These are phyloP conservation scores for Alectoris magna DNA, from an alignment of 2,797 vertebrate species.

Conservation along the genomic window DNA sequence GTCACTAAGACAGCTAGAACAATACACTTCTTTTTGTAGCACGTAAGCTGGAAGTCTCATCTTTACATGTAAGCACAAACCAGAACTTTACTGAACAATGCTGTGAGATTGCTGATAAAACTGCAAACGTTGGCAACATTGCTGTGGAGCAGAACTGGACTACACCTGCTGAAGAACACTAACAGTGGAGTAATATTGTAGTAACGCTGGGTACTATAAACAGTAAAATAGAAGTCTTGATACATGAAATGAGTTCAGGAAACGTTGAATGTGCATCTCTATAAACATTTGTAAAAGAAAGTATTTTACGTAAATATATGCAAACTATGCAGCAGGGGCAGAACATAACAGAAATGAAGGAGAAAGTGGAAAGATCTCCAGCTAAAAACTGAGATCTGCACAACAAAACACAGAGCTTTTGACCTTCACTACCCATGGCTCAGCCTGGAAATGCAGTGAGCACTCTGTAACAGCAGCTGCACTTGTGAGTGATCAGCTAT, in stretches of 20 bases:
- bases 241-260: background rate
- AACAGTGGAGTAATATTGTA: background rate
- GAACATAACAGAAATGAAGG: background rate
- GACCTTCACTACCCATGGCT: rapidly evolving
- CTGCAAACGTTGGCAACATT: background rate
- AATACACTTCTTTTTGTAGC: background rate
- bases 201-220: background rate
- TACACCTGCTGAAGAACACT: background rate
- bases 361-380: background rate
- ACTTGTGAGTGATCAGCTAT: background rate
- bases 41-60: background rate
- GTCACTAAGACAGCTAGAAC: background rate
- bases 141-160: background rate
- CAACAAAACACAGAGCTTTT: background rate
- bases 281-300: background rate
- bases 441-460: rapidly evolving
- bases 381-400: background rate
- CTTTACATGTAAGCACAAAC: background rate
- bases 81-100: background rate
- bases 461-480: background rate
- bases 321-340: background rate
- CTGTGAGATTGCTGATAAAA: background rate
- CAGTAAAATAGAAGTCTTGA: background rate
- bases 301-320: conserved; percentile 6
- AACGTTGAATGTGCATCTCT: background rate